Evolutionary conservation across 2,113 vertebrate genomes (phyloP).

Genomic region (Otus sunia): DNA sequence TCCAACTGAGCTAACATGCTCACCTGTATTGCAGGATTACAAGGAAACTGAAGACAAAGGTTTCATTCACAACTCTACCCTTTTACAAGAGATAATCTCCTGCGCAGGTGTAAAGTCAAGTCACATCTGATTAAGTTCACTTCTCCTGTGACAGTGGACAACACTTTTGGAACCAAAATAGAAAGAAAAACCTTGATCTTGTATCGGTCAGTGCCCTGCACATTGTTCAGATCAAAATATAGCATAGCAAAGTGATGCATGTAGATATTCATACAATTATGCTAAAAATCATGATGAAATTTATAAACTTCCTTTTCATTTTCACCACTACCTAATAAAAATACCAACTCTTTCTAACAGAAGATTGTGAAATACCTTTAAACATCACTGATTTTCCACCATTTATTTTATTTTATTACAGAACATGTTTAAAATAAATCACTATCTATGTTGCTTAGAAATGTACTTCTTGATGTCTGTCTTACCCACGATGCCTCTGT

Average conservation of each 20-base stretch:
- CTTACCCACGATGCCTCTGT: neutral
- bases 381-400: neutral
- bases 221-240: conserved; percentile 39
- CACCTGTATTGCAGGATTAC: conserved; percentile 73
- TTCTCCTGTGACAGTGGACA: conserved; percentile 69
- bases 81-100: conserved; percentile 86
- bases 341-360: neutral
- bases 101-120: conserved; percentile 80
- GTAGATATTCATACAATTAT: neutral
- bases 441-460: neutral
- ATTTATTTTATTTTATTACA: neutral
- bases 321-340: neutral
- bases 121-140: conserved; percentile 81
- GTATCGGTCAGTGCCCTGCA: neutral
- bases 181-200: conserved; percentile 12
- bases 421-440: neutral
- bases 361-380: neutral
- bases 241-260: neutral
- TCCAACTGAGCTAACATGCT: conserved; percentile 75
- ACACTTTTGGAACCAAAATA: neutral
- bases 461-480: neutral
- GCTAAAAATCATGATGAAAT: conserved; percentile 11
- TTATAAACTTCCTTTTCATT: neutral
- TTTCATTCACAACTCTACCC: conserved; percentile 84
- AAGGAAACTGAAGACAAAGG: conserved; percentile 80